phyloP scores from a whole-genome alignment of 2,888 invertebrate genomes.

The Hirudinaria manillensis region DNA sequence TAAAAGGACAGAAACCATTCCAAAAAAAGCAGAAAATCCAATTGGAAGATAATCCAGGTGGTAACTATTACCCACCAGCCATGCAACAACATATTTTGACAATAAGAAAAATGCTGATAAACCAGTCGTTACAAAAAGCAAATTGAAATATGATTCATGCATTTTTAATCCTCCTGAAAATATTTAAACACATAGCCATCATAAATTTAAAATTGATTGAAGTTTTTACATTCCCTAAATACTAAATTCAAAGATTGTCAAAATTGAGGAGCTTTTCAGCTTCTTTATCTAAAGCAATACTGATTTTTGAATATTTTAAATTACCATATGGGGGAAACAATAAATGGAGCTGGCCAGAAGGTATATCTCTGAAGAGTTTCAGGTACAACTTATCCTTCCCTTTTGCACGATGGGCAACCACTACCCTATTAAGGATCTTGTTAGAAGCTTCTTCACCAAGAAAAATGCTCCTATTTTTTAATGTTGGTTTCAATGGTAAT shows the following conservation, averaged over 20 bases:
- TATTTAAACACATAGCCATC: too few species aligned
- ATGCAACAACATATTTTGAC: neutral
- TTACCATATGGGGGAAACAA: constrained; percentile 10
- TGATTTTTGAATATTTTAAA: neutral
- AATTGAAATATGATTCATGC: neutral
- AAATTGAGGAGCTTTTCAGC: too few species aligned
- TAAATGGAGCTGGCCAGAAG: neutral
- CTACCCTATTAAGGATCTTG: neutral
- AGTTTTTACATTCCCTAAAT: too few species aligned
- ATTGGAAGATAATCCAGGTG: constrained; percentile 10
- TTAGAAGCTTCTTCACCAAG: neutral
- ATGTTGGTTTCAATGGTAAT: neutral
- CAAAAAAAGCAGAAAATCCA: constrained; percentile 17
- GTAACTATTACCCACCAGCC: neutral
- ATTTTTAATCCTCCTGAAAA: constrained; percentile 5
- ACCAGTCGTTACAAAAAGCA: neutral
- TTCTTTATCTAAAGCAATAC: neutral
- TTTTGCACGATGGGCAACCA: neutral
- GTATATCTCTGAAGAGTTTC: constrained; percentile 20
- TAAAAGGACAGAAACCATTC: neutral
- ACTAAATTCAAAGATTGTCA: too few species aligned
- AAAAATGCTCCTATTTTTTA: neutral
- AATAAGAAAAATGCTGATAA: constrained; percentile 18
- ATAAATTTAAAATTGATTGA: too few species aligned
- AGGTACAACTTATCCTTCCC: constrained; percentile 3